phyloP scores from a whole-genome alignment of 2,797 vertebrate species.

The Acrocephalus scirpaceus region DNA sequence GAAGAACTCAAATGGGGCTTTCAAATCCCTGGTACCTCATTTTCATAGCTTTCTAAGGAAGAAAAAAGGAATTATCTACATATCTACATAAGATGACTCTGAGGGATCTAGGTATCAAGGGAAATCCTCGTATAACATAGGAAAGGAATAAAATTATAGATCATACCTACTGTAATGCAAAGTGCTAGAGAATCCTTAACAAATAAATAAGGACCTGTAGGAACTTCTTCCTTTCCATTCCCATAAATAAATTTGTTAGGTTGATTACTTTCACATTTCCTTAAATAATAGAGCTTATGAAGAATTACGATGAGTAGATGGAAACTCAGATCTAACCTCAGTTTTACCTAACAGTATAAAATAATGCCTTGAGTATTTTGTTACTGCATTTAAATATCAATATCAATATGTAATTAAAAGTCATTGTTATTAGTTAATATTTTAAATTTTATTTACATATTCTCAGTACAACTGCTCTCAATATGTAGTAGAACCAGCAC shows the following conservation, averaged over 20 bases:
- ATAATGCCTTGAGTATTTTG: neutral
- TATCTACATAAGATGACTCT: neutral
- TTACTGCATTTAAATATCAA: neutral
- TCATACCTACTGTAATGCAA: neutral
- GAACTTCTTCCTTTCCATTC: neutral
- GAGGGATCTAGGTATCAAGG: neutral
- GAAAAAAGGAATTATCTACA: neutral
- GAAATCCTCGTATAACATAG: neutral
- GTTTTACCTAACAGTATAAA: neutral
- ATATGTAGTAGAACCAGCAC: neutral
- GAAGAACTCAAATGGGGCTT: conserved; percentile 11
- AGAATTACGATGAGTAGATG: neutral
- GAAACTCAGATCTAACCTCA: neutral
- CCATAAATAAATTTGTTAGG: neutral
- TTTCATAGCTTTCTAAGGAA: neutral
- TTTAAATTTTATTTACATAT: neutral
- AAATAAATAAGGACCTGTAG: neutral
- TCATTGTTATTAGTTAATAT: neutral
- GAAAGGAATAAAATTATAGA: neutral
- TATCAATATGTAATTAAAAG: neutral
- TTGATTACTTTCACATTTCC: neutral
- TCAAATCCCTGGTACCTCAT: neutral
- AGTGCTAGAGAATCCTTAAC: neutral
- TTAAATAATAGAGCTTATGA: neutral
- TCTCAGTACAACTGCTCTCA: neutral